Evolutionary conservation across 2,888 invertebrate species (phyloP), one percentile per base, ranked within the genome.

Genomic region (Hemistola chrysoprasaria): DNA sequence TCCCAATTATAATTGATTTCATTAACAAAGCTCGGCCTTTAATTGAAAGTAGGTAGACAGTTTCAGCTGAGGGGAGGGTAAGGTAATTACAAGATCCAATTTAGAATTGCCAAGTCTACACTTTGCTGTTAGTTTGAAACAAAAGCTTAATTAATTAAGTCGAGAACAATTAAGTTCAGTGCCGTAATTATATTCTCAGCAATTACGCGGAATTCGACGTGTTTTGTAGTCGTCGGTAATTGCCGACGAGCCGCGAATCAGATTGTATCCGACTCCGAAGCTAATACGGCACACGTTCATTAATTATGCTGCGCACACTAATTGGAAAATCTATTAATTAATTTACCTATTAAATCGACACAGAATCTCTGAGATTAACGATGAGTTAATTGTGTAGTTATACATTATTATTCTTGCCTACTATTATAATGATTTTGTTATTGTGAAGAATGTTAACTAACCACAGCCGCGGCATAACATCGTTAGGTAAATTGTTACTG

Each of bases 61-160:
- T 81, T 81, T 78, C 78, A 72, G 75, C 72, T 80, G 81, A 82
- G 79, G 77, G 78, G 83, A 80, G 83, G 84, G 83, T 78, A 84
- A 78, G 86, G 86, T 87, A 87, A 88, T 88, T 88, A 88, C 87
- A 85, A 86, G 87, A 88, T 86, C 87, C 87, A 88, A 88, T 88
- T 88, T 87, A 85, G 87, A 86, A 86, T 87, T 88, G 87, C 87
- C 87, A 86, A 86, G 85, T 88, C 85, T 87, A 88, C 87, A 87
- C 86, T 86, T 86, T 85, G 86, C 87, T 85, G 87, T 84, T 87
- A 88, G 88, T 88, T 88, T 85, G 86, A 87, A 87, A 88, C 88
- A 88, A 87, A 86, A 87, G 86, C 87, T 88, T 87, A 88, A 88
- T 87, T 88, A 88, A 88, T 88, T 88, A 87, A 86, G 86, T 85